Percentiles rank a stretch among this genome's conserved stretches.
Evolutionary conservation across 2,113 vertebrate species (phyloP).

Genomic region (Copsychus sechellarum): DNA sequence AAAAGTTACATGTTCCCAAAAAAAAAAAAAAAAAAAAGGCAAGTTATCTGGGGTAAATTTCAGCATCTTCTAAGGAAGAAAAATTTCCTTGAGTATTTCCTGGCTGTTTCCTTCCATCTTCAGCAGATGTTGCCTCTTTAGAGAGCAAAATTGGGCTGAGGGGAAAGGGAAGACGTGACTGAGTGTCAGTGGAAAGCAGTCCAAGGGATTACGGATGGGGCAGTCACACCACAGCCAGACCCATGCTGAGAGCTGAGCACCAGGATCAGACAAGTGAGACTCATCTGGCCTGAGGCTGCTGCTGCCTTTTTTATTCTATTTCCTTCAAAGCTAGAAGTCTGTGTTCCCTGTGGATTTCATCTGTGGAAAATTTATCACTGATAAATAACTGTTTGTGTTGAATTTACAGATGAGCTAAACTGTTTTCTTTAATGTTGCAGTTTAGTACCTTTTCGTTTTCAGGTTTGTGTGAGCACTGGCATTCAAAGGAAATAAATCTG

Average conservation of each 20-base stretch:
- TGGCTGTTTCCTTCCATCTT: not conserved
- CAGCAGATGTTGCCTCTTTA: not conserved
- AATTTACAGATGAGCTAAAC: slow-evolving; percentile 42
- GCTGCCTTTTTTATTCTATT: not conserved
- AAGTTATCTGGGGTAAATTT: not conserved
- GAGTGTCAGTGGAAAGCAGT: not conserved
- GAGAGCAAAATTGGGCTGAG: not conserved
- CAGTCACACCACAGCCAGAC: not conserved
- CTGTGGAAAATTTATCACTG: slow-evolving; percentile 12
- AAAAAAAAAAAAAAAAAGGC: not conserved
- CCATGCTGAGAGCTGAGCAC: not conserved
- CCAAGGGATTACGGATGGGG: not conserved
- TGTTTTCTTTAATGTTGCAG: slow-evolving; percentile 26
- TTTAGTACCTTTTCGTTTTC: slow-evolving; percentile 37
- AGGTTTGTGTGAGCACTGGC: not conserved
- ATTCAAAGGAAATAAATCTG: slow-evolving; percentile 30
- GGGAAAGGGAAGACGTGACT: not conserved
- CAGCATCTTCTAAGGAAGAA: not conserved
- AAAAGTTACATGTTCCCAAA: not conserved
- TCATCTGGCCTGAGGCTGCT: not conserved
- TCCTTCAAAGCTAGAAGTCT: not conserved
- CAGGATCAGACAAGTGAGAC: not conserved
- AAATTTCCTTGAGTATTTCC: not conserved
- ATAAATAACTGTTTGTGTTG: slow-evolving; percentile 30
- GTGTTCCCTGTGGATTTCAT: not conserved